Percentiles rank a stretch among this genome's conserved stretches.
phyloP scores from a whole-genome alignment of 2,888 invertebrate genomes.

The Caenorhabditis sp. region DNA sequence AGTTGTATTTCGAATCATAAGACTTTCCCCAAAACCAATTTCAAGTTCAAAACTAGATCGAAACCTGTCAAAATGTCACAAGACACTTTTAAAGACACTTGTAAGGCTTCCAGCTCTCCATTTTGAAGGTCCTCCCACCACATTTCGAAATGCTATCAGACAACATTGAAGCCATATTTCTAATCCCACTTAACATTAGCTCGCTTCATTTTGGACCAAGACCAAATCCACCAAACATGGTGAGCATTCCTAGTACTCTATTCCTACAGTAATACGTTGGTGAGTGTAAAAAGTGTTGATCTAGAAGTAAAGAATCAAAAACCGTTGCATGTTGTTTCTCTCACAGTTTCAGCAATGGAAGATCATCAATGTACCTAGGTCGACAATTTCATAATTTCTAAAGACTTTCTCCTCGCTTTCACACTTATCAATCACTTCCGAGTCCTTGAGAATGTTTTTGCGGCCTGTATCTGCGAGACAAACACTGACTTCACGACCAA shows the following conservation, averaged over 20 bases:
- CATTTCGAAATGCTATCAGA: conserved; percentile 1
- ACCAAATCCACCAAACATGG: background rate
- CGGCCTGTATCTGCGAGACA: conserved; percentile 2
- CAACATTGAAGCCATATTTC: conserved; percentile 19
- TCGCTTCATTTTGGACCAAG: background rate
- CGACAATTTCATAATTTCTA: no score
- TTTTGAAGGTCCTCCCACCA: conserved; percentile 24
- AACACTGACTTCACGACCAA: conserved; percentile 14
- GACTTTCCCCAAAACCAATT: background rate
- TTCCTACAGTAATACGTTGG: background rate
- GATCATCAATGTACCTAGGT: no score
- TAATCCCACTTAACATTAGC: conserved; percentile 1
- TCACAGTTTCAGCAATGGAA: no score
- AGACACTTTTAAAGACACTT: conserved; percentile 11
- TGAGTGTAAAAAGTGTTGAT: background rate
- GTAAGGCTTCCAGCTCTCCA: background rate
- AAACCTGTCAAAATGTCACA: background rate
- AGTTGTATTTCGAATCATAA: no score
- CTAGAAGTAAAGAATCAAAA: no score
- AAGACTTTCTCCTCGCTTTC: background rate
- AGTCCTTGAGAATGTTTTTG: conserved; percentile 38
- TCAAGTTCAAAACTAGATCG: background rate
- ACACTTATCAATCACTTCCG: conserved; percentile 8
- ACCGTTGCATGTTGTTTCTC: no score
- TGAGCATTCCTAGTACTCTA: no score